These are phyloP conservation scores for Pristionchus entomophagus DNA, from an alignment of 2,888 invertebrate genomes.

Conservation along the genomic window DNA sequence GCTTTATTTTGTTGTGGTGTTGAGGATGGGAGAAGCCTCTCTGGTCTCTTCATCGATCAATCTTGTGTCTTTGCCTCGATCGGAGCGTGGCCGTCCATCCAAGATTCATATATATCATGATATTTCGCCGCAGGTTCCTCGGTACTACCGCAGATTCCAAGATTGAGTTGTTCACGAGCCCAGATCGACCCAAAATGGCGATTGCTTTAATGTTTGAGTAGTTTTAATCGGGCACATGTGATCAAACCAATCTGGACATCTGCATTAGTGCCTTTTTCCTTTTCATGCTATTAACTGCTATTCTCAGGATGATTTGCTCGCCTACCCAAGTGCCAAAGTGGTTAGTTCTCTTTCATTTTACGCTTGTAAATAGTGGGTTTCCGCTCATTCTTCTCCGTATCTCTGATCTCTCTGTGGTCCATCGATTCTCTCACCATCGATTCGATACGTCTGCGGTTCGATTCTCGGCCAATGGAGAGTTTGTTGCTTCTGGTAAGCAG, in stretches of 20 bases:
- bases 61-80: background rate
- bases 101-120: too few species aligned
- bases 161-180: too few species aligned
- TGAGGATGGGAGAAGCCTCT: background rate
- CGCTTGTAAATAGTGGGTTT: too few species aligned
- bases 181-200: too few species aligned
- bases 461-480: slow-evolving; percentile 31
- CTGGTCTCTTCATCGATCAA: background rate
- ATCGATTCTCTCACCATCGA: slow-evolving; percentile 13
- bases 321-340: background rate
- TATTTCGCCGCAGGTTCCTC: too few species aligned
- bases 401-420: slow-evolving; percentile 2
- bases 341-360: too few species aligned
- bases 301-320: background rate
- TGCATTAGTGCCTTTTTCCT: background rate
- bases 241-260: too few species aligned
- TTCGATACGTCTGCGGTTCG: slow-evolving; percentile 27
- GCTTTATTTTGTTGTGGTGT: background rate
- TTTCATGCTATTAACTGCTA: too few species aligned
- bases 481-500: slow-evolving; percentile 28
- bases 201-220: too few species aligned
- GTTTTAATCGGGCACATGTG: too few species aligned
- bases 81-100: background rate
- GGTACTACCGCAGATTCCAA: too few species aligned
- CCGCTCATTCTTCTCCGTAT: background rate